Conservation (phyloP, 2,797 vertebrate genomes). For the Neopelma chrysocephalum region DNA sequence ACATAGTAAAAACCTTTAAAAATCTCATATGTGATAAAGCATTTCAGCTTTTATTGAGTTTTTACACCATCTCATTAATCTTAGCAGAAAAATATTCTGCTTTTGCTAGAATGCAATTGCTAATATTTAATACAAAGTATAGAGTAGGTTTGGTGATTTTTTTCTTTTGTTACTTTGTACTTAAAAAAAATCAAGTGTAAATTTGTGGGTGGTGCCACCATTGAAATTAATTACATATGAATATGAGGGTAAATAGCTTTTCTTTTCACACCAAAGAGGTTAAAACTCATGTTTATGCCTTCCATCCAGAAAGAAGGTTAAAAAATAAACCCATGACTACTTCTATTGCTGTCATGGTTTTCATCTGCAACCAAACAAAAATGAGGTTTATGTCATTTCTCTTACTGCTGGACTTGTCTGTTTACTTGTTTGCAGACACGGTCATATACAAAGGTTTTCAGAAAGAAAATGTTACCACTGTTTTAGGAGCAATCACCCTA, state of each 20-base stretch:
- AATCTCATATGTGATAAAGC: neutral
- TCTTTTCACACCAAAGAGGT: neutral
- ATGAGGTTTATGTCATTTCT: neutral
- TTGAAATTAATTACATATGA: neutral
- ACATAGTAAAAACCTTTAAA: neutral
- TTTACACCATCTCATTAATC: neutral
- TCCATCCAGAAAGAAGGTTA: neutral
- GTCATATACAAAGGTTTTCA: neutral
- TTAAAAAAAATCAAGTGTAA: neutral
- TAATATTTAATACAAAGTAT: neutral
- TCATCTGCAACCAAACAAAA: neutral
- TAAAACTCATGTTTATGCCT: neutral
- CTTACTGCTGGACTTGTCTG: neutral
- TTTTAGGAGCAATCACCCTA: neutral
- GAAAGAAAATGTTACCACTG: neutral
- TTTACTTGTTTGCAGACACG: neutral
- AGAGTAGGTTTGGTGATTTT: neutral
- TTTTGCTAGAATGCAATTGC: neutral
- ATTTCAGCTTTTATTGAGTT: neutral
- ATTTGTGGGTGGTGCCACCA: neutral
- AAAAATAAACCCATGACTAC: neutral
- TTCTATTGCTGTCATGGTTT: neutral
- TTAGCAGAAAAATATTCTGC: neutral
- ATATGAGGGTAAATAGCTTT: neutral
- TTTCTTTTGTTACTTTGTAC: neutral